Conservation (phyloP, 2,797 vertebrate species). For the Helicolenus hilgendorfi region DNA sequence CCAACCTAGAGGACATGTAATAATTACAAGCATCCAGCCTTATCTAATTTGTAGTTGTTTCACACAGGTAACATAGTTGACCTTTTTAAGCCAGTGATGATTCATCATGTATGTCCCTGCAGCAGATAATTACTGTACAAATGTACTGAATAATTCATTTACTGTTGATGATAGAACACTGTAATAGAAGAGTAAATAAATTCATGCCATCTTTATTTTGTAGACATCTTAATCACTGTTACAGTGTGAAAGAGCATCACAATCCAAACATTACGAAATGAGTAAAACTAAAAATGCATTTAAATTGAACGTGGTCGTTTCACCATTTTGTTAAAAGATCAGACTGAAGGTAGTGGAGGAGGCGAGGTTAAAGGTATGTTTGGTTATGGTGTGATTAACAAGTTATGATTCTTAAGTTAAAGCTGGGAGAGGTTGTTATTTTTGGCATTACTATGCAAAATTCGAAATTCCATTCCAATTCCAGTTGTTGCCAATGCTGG, state of each 20-base stretch:
- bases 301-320: neutral
- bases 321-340: neutral
- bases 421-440: neutral
- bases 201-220: constrained; percentile 7
- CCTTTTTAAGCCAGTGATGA: constrained; percentile 44
- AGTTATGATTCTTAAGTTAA: neutral
- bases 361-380: neutral
- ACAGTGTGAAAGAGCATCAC: constrained; percentile 3
- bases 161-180: constrained; percentile 12
- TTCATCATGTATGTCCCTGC: constrained; percentile 35
- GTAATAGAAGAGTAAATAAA: constrained; percentile 11
- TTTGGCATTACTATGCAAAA: neutral
- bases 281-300: neutral
- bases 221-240: constrained; percentile 15
- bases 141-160: constrained; percentile 43
- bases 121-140: constrained; percentile 39
- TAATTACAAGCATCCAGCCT: constrained; percentile 2
- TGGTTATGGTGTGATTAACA: neutral
- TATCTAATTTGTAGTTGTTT: constrained; percentile 29
- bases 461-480: neutral
- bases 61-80: constrained; percentile 31
- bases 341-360: neutral
- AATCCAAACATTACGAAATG: neutral
- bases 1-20: neutral
- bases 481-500: neutral